These are phyloP conservation scores for Rhinichthys osculus DNA, from an alignment of 2,797 vertebrate genomes.

Conservation along the genomic window DNA sequence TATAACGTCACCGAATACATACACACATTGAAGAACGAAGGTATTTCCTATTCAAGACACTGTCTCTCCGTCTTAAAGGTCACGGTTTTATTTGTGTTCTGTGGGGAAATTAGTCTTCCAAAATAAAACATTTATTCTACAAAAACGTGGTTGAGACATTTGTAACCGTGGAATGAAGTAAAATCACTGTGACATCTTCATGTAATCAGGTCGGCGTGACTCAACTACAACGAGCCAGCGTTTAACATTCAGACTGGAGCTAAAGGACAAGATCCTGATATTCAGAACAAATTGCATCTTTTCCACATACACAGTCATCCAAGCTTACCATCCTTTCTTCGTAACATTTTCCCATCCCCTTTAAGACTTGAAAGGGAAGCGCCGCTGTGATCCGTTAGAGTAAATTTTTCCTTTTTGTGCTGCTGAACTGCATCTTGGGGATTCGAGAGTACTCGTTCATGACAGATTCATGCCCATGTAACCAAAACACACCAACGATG, in stretches of 20 bases:
- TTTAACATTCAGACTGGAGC: slow-evolving; percentile 54
- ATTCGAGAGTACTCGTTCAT: background rate
- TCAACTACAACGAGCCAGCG: slow-evolving; percentile 30
- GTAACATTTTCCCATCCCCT: background rate
- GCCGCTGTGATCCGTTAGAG: background rate
- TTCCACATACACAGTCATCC: slow-evolving; percentile 22
- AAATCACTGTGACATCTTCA: slow-evolving; percentile 56
- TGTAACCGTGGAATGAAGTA: slow-evolving; percentile 42
- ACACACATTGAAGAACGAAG: background rate
- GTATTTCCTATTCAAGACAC: slow-evolving; percentile 15
- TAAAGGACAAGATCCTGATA: slow-evolving; percentile 51
- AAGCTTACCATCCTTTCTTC: background rate
- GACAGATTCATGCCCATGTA: background rate
- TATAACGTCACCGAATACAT: slow-evolving; percentile 8
- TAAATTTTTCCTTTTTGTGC: background rate
- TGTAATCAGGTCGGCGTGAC: slow-evolving; percentile 53
- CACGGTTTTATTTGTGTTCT: slow-evolving; percentile 58
- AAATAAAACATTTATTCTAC: slow-evolving; percentile 60
- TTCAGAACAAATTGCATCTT: slow-evolving; percentile 53
- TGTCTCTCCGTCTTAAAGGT: slow-evolving; percentile 52
- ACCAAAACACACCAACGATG: background rate
- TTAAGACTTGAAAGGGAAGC: slow-evolving; percentile 2
- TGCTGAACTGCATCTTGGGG: background rate
- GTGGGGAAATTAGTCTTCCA: slow-evolving; percentile 62
- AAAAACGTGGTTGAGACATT: slow-evolving; percentile 54